phyloP scores from a whole-genome alignment of 30 jellyfish, hydroid and myxozoan species.

The Mastigias papua region DNA sequence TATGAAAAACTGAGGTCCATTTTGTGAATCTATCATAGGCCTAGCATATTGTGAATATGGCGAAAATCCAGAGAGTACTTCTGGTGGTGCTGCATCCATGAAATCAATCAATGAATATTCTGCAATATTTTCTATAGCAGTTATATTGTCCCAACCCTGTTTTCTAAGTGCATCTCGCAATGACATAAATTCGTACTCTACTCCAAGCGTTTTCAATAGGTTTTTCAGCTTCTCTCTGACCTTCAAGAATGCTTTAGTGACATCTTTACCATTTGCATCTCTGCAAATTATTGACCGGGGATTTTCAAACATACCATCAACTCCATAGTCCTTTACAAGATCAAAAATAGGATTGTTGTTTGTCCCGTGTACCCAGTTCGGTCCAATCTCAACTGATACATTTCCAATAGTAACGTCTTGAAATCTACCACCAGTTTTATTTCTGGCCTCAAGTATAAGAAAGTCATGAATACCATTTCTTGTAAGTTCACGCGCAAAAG shows the following conservation, averaged over 20 bases:
- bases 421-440: constrained; percentile 72
- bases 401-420: constrained; percentile 42
- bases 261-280: constrained; percentile 39
- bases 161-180: constrained; percentile 30
- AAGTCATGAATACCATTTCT: constrained; percentile 36
- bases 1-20: constrained; percentile 55
- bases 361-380: constrained; percentile 90
- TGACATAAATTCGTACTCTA: background rate
- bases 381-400: constrained; percentile 79
- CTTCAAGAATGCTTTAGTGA: constrained; percentile 15
- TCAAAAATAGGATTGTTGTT: constrained; percentile 70
- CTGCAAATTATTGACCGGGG: constrained; percentile 41
- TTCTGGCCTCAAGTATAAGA: constrained; percentile 66
- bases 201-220: background rate
- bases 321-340: constrained; percentile 32
- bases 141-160: constrained; percentile 60
- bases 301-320: constrained; percentile 60
- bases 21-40: constrained; percentile 19
- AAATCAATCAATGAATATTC: constrained; percentile 47
- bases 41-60: background rate
- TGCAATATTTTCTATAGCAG: constrained; percentile 42
- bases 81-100: constrained; percentile 77
- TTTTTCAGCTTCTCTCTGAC: background rate
- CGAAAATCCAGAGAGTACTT: constrained; percentile 7
- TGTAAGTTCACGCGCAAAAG: constrained; percentile 68